Percentiles rank a stretch among this genome's conserved stretches.
These are phyloP conservation scores for Diorhabda elongata DNA, from an alignment of 1,140 invertebrate species.

Conservation along the genomic window DNA sequence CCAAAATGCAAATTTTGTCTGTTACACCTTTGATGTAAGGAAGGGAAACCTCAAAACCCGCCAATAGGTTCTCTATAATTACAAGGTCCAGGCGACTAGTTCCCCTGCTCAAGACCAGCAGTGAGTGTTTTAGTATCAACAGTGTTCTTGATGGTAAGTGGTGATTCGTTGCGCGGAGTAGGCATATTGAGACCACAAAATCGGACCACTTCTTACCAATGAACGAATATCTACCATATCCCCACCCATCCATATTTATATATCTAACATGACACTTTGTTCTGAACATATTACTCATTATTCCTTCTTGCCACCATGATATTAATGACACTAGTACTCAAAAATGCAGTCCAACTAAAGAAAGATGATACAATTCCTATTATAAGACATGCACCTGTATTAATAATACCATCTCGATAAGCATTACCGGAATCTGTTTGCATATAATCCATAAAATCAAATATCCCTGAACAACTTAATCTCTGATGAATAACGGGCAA, in stretches of 20 bases:
- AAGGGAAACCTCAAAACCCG: too few species aligned
- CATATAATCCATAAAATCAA: conserved; percentile 61
- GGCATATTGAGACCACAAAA: too few species aligned
- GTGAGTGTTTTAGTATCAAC: too few species aligned
- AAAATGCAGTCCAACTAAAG: conserved; percentile 48
- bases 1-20: too few species aligned
- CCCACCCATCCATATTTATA: not conserved
- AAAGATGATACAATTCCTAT: conserved; percentile 49
- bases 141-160: too few species aligned
- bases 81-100: too few species aligned
- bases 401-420: conserved; percentile 48
- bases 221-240: too few species aligned
- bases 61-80: too few species aligned
- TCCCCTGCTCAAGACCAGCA: too few species aligned
- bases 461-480: conserved; percentile 52
- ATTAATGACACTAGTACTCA: conserved; percentile 45
- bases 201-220: too few species aligned
- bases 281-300: not conserved
- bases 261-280: not conserved
- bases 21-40: too few species aligned
- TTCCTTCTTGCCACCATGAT: conserved; percentile 44
- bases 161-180: too few species aligned
- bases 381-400: conserved; percentile 51
- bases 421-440: conserved; percentile 50
- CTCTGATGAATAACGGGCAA: conserved; percentile 52